Evolutionary conservation across 2,888 invertebrate genomes (phyloP), one percentile per base, ranked within the genome.

Genomic region (Mechanitis messenoides): DNA sequence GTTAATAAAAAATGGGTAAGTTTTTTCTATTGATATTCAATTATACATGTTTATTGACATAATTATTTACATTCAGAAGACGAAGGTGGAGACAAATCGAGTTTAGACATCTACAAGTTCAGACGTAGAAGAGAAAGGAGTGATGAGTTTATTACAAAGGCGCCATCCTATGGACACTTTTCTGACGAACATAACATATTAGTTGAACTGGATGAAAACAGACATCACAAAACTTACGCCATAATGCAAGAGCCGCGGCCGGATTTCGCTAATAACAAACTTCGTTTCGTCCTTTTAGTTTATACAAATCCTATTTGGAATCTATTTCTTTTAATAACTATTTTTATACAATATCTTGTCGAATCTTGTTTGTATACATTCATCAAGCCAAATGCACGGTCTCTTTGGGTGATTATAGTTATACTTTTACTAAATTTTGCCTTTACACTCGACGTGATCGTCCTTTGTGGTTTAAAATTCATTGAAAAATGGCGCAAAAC

Each of bases 401-500:
- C 83, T 1, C 76, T 79, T 64, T 80, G 78, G 78, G 63, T 78
- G 2, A 80, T 87, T 55, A 62, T 83, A 45, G 62, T 82, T 45
- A 68, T 85, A 35, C 72, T 85, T 58, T 78, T 78, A 68, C 77
- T 84, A 7, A 85, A 86, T 66, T 73, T 83, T 5, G 74, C 83
- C 58, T 89, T 86, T 64, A 74, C 79, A 11, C 71, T 83, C 11
- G 89, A 90, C 56, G 87, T 87, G 1, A 63, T 74, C 2, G 78
- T 88, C 12, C 66, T 85, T 31, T 76, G 85, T 65, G 87, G 87
- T 11, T 71, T 90, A 45, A 89, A 88, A 68, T 80, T 85, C 61
- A 84, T 80, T 47, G 85, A 78, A 66, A 83, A 83, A 70, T 90
- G 88, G 89, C 79, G 88, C 42, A 87, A 86, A 69, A 84, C 84